These are phyloP conservation scores for Bombus waltoni DNA, from an alignment of 1,140 invertebrate genomes.

Conservation along the genomic window DNA sequence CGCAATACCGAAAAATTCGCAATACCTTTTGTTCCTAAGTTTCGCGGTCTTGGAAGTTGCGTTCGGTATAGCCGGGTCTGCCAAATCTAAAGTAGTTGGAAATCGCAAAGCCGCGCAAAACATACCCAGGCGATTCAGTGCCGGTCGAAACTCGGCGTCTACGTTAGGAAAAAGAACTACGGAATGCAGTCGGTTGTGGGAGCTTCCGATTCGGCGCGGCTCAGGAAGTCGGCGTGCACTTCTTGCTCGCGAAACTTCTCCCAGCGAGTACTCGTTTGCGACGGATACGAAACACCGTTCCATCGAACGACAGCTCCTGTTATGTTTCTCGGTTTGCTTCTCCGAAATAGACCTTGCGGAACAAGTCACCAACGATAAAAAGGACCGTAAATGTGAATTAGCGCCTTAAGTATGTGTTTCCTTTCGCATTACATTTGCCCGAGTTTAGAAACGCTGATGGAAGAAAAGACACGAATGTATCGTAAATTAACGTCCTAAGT, in stretches of 20 bases:
- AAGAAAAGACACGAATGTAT: not conserved
- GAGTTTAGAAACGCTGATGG: too few species aligned
- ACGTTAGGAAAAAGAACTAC: slow-evolving; percentile 38
- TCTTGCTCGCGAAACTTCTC: slow-evolving; percentile 45
- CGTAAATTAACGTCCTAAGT: not conserved
- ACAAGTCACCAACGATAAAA: not conserved
- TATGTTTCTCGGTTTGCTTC: not conserved
- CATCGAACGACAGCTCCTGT: slow-evolving; percentile 39
- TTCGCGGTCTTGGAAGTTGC: slow-evolving; percentile 39
- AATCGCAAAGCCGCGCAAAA: slow-evolving; percentile 53
- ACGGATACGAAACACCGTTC: slow-evolving; percentile 16
- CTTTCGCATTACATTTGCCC: not conserved
- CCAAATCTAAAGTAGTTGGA: slow-evolving; percentile 57
- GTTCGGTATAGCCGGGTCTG: slow-evolving; percentile 14
- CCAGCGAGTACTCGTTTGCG: slow-evolving; percentile 30
- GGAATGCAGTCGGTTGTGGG: slow-evolving; percentile 19
- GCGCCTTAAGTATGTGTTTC: not conserved
- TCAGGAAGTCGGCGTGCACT: slow-evolving; percentile 43
- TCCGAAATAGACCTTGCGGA: not conserved
- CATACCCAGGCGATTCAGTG: slow-evolving; percentile 43
- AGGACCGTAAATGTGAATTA: not conserved
- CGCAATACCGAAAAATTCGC: slow-evolving; percentile 29
- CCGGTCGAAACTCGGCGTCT: slow-evolving; percentile 17
- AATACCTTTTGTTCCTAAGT: slow-evolving; percentile 55
- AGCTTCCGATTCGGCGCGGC: slow-evolving; percentile 39